These are phyloP conservation scores for Pteronura brasiliensis DNA, from an alignment of 2,113 vertebrate species.

Conservation along the genomic window DNA sequence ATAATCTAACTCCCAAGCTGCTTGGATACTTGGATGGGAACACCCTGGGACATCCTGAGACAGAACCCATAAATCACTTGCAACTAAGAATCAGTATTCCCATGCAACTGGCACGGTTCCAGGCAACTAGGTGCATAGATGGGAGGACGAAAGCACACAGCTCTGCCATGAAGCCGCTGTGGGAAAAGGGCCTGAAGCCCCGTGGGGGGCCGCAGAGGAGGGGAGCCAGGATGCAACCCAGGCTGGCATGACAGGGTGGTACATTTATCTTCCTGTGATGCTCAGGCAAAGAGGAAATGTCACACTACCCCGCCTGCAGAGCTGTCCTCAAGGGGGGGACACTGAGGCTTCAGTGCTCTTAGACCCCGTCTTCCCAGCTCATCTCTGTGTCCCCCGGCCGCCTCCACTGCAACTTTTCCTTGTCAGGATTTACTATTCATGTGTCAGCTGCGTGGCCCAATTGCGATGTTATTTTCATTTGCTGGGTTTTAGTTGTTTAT, in stretches of 20 bases:
- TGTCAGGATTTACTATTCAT: conserved; percentile 40
- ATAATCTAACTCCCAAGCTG: neutral
- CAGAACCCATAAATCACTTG: neutral
- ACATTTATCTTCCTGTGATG: neutral
- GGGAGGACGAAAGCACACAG: neutral
- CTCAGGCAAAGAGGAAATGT: neutral
- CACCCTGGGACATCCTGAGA: neutral
- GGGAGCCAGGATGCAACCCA: neutral
- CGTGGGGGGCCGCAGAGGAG: neutral
- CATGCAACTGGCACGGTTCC: neutral
- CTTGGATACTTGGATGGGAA: neutral
- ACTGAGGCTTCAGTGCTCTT: neutral
- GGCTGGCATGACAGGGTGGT: neutral
- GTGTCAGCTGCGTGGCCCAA: conserved; percentile 27
- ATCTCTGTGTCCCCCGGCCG: neutral
- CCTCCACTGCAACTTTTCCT: neutral
- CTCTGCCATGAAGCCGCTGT: neutral
- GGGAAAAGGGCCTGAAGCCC: neutral
- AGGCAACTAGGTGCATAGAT: neutral
- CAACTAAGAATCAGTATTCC: conserved; percentile 22
- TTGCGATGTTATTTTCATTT: conserved; percentile 57
- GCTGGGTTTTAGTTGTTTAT: conserved; percentile 60
- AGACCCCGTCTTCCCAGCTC: neutral
- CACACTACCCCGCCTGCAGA: neutral
- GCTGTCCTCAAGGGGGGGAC: neutral